phyloP scores from a whole-genome alignment of 1,140 invertebrate species.

The Homalodisca vitripennis region DNA sequence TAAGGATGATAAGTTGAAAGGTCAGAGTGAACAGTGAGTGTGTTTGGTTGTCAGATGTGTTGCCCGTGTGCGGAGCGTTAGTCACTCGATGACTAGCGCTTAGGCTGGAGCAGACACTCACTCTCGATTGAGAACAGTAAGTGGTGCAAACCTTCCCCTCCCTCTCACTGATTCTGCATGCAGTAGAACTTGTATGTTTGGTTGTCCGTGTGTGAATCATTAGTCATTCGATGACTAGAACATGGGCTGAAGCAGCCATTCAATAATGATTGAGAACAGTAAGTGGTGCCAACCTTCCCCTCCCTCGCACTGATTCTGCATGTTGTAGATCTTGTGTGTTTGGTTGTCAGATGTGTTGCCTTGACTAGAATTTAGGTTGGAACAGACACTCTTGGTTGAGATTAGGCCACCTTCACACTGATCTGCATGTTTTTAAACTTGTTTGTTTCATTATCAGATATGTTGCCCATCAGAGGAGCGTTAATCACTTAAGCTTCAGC shows the following conservation, averaged over 20 bases:
- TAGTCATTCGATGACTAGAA: slow-evolving; percentile 33
- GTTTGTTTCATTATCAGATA: too few species aligned
- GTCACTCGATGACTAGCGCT: slow-evolving; percentile 34
- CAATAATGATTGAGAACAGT: slow-evolving; percentile 23
- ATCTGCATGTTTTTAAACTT: not conserved
- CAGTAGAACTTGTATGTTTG: slow-evolving; percentile 7
- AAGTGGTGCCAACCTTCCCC: slow-evolving; percentile 16
- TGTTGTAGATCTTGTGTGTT: slow-evolving; percentile 13
- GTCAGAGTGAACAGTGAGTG: not conserved
- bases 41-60: slow-evolving; percentile 21
- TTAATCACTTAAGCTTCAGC: too few species aligned
- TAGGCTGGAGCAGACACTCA: slow-evolving; percentile 7
- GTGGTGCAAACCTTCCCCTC: slow-evolving; percentile 6
- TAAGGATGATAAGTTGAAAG: too few species aligned
- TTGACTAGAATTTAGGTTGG: slow-evolving; percentile 30
- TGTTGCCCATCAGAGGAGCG: too few species aligned
- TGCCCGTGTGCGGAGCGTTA: slow-evolving; percentile 12
- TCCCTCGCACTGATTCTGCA: not conserved
- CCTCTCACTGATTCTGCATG: not conserved
- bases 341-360: slow-evolving; percentile 21
- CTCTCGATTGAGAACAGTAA: slow-evolving; percentile 28
- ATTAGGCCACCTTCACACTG: slow-evolving; percentile 2
- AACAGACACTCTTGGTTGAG: slow-evolving; percentile 13
- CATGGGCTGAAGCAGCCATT: slow-evolving; percentile 7
- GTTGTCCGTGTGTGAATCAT: not conserved